A percentile compares a stretch with the other conserved stretches of the same genome.
Conservation (phyloP, 2,888 invertebrate species). For the Ethmia dodecea region DNA sequence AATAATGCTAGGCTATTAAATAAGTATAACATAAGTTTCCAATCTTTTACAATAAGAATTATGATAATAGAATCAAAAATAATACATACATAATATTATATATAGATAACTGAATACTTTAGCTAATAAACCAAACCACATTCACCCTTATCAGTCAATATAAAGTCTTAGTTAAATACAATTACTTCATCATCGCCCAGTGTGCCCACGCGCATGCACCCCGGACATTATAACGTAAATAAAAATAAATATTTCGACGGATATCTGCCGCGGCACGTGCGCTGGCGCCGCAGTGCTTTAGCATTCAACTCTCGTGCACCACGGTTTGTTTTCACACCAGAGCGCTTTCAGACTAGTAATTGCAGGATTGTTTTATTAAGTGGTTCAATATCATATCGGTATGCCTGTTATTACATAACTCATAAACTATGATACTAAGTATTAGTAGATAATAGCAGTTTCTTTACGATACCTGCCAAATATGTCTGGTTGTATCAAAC, state of each 20-base stretch:
- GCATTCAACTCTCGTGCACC: conserved; percentile 55
- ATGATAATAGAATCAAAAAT: too few relatives aligned
- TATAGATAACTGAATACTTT: too few relatives aligned
- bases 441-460: too few relatives aligned
- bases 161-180: background rate
- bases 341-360: conserved; percentile 29
- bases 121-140: too few relatives aligned
- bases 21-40: too few relatives aligned
- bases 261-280: conserved; percentile 52
- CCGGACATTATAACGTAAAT: conserved; percentile 54
- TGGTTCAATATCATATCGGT: conserved; percentile 25
- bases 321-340: conserved; percentile 61
- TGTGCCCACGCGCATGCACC: conserved; percentile 24
- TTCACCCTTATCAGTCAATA: conserved; percentile 7
- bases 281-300: conserved; percentile 51
- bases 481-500: too few relatives aligned
- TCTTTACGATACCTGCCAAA: too few relatives aligned
- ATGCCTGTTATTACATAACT: conserved; percentile 36
- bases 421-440: conserved; percentile 28
- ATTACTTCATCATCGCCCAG: conserved; percentile 9
- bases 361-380: conserved; percentile 64
- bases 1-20: too few relatives aligned
- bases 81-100: too few relatives aligned
- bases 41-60: too few relatives aligned
- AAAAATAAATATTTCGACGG: conserved; percentile 64